Base-by-base conservation (phyloP, 1,140 invertebrate genomes). In the Drosophila ogumai region DNA sequence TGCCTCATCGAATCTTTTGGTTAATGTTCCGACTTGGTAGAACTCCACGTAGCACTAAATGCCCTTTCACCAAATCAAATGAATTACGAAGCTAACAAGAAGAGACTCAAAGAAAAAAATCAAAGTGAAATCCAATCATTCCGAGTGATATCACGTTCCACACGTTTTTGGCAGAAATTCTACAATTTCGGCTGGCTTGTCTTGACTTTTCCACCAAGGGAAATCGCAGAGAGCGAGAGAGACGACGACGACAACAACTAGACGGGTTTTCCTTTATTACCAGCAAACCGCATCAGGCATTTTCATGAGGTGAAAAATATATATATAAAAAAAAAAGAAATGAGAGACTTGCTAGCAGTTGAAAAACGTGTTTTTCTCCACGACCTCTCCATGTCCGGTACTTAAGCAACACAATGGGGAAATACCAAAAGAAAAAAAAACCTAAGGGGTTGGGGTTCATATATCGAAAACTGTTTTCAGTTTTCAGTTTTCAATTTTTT, bases 81-180 rank as follows among this genome's bases (percentile, higher is more conserved):
- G 19, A 55, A 55, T 55, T 55, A 10, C 19, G 13, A 38, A 13
- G 12, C 50, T 12, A 13, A 54, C 22, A 54, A 54, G 8, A 41
- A 17, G 17, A 49, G 34, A 36, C 9, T 4, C 9, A 49, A 15
- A 54, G 28, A 47, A 6, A 44, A 34, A 31, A 41, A 52, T 8
- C 38, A 31, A 25, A 50, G 69, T 55, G 49, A 74, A 73, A 75
- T 75, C 73, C 59, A 49, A 75, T 31, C 31, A 57, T 50, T 44
- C 6, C 52, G 36, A 46, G 55, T 57, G 41, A 52, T 58, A 75
- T 75, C 73, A 76, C 73, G 73, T 75, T 75, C 52, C 72, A 34
- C 73, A 76, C 72, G 73, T 66, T 58, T 75, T 66, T 68, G 63
- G 22, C 66, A 68, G 69, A 72, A 59, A 72, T 73, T 73, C 69